Evolutionary conservation across 1,140 invertebrate genomes (phyloP), one percentile per base, ranked within the genome.

Genomic region (Drosophila ironensis): DNA sequence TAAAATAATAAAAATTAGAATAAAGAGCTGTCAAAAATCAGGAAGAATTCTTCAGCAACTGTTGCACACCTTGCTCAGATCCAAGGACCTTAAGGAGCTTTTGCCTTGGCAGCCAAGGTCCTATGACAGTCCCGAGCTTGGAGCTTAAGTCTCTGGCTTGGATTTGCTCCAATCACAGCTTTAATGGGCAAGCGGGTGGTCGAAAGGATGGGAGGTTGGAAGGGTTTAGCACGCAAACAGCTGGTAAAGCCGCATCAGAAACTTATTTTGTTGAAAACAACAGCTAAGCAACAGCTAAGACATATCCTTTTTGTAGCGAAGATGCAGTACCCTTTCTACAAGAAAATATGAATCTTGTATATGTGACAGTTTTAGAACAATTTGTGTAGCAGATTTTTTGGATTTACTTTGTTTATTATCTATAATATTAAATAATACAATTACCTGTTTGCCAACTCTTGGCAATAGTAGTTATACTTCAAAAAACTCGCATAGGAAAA

Each of bases 91-190:
- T 8, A 24, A n/a, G 12, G 22, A 37, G 17, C 25, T 52, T n/a
- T n/a, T n/a, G n/a, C n/a, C 37, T 53, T 53, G 22, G 41, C 27
- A 28, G 22, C 59, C 66, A 69, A 69, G 66, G 66, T 69, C 66
- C 66, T 69, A 64, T 16, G 66, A 63, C 50, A 54, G 41, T 27
- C 27, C 33, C 57, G n/a, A n/a, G n/a, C n/a, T n/a, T n/a, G n/a
- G n/a, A n/a, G n/a, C n/a, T n/a, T n/a, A n/a, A n/a, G n/a, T n/a
- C n/a, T 12, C 14, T 11, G 38, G 20, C 22, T 20, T 30, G 38
- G 38, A 53, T 54, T 33, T 35, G 19, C 27, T 42, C 24, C 19
- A 40, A 24, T 20, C 16, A 8, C 14, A 44, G 28, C 19, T 16
- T 16, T n/a, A 28, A n/a, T n/a, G 5, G 8, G 11, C 19, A 38